Conservation (phyloP, 2,113 vertebrate genomes). For the Carassius carassius region DNA sequence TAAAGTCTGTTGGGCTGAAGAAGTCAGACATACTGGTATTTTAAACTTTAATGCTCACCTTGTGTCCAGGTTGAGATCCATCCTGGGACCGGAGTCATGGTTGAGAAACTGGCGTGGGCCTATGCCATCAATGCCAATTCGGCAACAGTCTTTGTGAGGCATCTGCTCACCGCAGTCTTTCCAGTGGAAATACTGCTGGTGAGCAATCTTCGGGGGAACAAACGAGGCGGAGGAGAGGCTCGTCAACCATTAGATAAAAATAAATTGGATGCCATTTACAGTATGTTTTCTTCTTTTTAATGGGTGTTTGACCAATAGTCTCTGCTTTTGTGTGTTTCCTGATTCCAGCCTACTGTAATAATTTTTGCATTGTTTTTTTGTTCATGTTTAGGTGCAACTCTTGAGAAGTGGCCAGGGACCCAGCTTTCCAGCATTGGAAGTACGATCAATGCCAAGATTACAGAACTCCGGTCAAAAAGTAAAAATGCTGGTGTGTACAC, state of each 20-base stretch:
- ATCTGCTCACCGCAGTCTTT: constrained; percentile 36
- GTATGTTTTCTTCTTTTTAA: too few species aligned
- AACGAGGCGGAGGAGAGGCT: too few species aligned
- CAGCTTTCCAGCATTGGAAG: constrained; percentile 24
- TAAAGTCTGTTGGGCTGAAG: too few species aligned
- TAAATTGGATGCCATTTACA: too few species aligned
- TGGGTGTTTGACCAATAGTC: too few species aligned
- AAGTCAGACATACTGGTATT: too few species aligned
- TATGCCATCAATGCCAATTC: constrained; percentile 46
- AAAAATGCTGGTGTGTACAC: too few species aligned
- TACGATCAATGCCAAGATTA: constrained; percentile 21
- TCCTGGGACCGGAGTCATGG: constrained; percentile 20
- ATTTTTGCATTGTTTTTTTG: neutral
- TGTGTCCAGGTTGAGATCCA: constrained; percentile 35
- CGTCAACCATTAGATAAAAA: too few species aligned
- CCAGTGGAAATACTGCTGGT: constrained; percentile 41
- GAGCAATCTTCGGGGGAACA: constrained; percentile 36
- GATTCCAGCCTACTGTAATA: neutral
- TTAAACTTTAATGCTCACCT: neutral
- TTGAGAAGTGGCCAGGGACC: constrained; percentile 24
- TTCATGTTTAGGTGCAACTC: constrained; percentile 24
- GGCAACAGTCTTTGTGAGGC: constrained; percentile 40
- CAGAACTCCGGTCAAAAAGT: neutral
- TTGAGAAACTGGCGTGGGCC: constrained; percentile 43
- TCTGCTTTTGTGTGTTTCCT: neutral